Evolutionary conservation across 1,140 invertebrate genomes (phyloP), one percentile per base, ranked within the genome.

Genomic region (Mercenaria mercenaria): DNA sequence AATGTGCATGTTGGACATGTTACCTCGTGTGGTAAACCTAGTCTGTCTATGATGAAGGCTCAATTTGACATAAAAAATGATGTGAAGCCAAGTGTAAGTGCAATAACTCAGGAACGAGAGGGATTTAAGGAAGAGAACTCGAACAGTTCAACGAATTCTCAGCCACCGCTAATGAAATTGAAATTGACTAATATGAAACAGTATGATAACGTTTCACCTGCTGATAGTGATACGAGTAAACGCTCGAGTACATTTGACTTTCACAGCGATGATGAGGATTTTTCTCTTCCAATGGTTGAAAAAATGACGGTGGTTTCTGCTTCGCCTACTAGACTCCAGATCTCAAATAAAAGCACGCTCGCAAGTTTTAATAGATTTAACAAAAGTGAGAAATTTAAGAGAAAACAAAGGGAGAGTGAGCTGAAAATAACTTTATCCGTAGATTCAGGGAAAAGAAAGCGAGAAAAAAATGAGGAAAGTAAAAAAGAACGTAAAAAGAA

Each of bases 211-310:
- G 76, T 83, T 23, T 84, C 80, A 10, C 82, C 82, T 41, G 50
- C 82, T 41, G 86, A 89, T 47, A 52, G 67, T 59, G 91, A 88
- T 47, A 85, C 77, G 32, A 88, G 61, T 39, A 93, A 91, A 81
- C 85, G 90, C 34, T 79, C 89, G 23, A 86, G 91, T 77, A 92
- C 93, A 0, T 94, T 93, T 92, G 94, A 94, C 85, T 94, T 94
- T 87, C 90, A 92, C 76, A 94, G 94, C 93, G 94, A 94, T 85
- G 94, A 94, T 84, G 93, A 94, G n/a, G 83, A 87, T 50, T 91
- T 90, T 83, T 72, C 86, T 67, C 72, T 91, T 37, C 88, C 84
- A 0, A 90, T 91, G 32, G 89, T 89, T n/a, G 85, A 83, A 37
- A 74, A 87, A 41, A 89, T 91, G 81, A 93, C 88, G 50, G 87